A percentile compares a stretch with the other conserved stretches of the same genome.
Evolutionary conservation across 1,140 invertebrate species (phyloP).

Genomic region (Heliothis subflexa): DNA sequence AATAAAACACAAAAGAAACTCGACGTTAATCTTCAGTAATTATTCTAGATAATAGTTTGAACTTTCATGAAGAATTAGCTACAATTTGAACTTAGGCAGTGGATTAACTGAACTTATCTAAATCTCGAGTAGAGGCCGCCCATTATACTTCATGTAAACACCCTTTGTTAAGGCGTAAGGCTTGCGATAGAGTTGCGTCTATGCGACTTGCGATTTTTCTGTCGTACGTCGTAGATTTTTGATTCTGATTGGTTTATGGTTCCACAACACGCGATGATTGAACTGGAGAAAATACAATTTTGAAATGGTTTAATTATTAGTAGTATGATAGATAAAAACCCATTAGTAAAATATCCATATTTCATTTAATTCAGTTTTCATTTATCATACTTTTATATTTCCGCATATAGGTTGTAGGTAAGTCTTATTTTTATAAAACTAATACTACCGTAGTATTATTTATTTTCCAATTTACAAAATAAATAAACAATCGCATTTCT

Average conservation of each 20-base stretch:
- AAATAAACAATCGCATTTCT: not conserved
- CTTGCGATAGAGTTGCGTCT: slow-evolving; percentile 6
- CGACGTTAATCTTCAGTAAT: not conserved
- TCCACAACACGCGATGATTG: too few relatives aligned
- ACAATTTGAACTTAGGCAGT: slow-evolving; percentile 17
- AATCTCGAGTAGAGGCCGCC: slow-evolving; percentile 30
- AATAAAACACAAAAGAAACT: not conserved
- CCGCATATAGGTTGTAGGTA: too few relatives aligned
- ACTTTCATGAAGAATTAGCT: not conserved
- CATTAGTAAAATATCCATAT: too few relatives aligned
- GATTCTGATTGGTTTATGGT: too few relatives aligned
- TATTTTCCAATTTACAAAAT: too few relatives aligned
- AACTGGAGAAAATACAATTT: too few relatives aligned
- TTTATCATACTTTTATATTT: too few relatives aligned
- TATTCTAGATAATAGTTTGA: not conserved
- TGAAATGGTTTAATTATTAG: too few relatives aligned
- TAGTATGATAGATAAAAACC: too few relatives aligned
- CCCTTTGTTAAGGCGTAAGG: slow-evolving; percentile 26
- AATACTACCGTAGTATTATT: too few relatives aligned
- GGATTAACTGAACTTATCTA: slow-evolving; percentile 41
- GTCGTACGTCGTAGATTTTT: not conserved
- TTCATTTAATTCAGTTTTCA: too few relatives aligned
- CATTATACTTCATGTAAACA: slow-evolving; percentile 52
- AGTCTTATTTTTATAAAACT: too few relatives aligned
- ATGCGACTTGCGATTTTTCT: not conserved